Percentiles rank a stretch among this genome's conserved stretches.
phyloP scores from a whole-genome alignment of 2,113 vertebrate species.

The Pampusana beccarii region DNA sequence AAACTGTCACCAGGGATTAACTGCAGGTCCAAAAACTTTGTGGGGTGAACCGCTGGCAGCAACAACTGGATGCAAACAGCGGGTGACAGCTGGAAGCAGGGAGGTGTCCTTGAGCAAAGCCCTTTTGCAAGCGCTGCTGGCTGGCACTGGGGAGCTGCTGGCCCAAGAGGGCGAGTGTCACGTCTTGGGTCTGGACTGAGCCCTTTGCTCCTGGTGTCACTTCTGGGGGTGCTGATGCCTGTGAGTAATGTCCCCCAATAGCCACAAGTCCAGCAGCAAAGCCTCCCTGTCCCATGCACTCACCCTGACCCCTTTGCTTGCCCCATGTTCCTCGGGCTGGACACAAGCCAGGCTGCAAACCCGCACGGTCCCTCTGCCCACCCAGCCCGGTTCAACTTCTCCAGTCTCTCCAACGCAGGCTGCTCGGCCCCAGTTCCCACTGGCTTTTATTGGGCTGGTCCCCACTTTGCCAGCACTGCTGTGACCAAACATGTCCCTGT shows the following conservation, averaged over 20 bases:
- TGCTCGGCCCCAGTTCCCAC: background rate
- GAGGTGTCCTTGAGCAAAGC: background rate
- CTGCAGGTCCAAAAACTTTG: accelerated
- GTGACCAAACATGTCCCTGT: background rate
- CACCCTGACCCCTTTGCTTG: accelerated
- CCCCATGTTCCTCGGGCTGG: background rate
- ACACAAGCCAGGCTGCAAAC: background rate
- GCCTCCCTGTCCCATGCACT: accelerated
- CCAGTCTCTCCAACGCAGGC: background rate
- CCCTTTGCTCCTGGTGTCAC: background rate
- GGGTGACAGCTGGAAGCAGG: background rate
- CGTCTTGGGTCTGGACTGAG: background rate
- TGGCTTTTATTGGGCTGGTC: background rate
- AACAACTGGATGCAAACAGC: background rate
- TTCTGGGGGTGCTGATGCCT: accelerated
- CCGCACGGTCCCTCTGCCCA: accelerated
- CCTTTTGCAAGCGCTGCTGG: accelerated
- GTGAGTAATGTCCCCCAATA: background rate
- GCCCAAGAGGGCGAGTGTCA: accelerated
- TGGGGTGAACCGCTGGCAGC: background rate
- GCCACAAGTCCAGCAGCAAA: background rate
- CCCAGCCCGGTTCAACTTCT: background rate
- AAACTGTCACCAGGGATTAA: background rate
- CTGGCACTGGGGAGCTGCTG: background rate
- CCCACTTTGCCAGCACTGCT: accelerated